phyloP scores from a whole-genome alignment of 2,888 invertebrate genomes.

The Eupsilia transversa region DNA sequence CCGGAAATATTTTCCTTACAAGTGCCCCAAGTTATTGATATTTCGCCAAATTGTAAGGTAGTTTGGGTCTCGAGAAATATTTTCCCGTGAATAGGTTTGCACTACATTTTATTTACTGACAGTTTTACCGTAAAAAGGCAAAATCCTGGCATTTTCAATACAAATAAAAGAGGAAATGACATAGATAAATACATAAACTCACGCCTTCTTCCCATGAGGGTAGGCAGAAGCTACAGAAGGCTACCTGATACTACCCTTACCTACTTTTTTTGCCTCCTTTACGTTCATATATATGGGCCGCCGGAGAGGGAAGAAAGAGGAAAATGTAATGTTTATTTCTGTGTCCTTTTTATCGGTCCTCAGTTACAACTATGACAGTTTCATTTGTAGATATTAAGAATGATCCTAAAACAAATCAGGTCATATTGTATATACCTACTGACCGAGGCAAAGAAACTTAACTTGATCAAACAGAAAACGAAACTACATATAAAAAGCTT shows the following conservation, averaged over 20 bases:
- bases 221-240: too few species aligned
- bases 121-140: constrained; percentile 35
- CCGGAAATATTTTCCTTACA: constrained; percentile 69
- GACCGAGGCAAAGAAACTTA: background rate
- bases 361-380: background rate
- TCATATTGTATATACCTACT: too few species aligned
- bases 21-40: constrained; percentile 68
- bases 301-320: background rate
- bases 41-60: constrained; percentile 66
- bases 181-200: too few species aligned
- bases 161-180: constrained; percentile 4
- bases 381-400: background rate
- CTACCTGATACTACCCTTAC: too few species aligned
- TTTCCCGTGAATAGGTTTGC: constrained; percentile 33
- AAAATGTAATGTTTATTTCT: background rate
- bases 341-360: background rate
- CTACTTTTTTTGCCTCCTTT: too few species aligned
- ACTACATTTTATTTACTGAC: constrained; percentile 37
- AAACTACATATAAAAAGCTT: background rate
- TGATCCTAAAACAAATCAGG: background rate
- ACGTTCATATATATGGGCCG: too few species aligned
- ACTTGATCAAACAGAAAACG: background rate
- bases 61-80: constrained; percentile 52
- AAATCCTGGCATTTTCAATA: constrained; percentile 22
- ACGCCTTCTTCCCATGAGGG: too few species aligned